Evolutionary conservation across 2,888 invertebrate species (phyloP).

Genomic region (Leptopilina drosophilae): DNA sequence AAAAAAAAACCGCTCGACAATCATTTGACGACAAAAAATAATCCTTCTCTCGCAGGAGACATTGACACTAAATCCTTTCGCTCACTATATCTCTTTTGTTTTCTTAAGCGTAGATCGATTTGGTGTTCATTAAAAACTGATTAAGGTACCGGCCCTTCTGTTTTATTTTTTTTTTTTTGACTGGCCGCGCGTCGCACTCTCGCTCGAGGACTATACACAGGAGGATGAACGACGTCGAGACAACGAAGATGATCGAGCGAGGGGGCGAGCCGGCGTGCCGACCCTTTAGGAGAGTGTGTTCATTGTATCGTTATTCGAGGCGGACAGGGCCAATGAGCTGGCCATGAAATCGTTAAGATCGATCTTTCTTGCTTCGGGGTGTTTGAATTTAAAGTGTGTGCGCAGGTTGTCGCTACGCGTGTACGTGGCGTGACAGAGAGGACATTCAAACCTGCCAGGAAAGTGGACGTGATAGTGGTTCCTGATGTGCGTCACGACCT

Average conservation of each 20-base stretch:
- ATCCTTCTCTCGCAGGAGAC: no score
- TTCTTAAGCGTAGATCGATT: slow-evolving; percentile 64
- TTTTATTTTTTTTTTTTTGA: neutral
- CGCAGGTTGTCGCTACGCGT: slow-evolving; percentile 95
- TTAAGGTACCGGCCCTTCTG: slow-evolving; percentile 33
- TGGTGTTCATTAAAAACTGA: slow-evolving; percentile 64
- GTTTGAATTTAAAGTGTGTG: slow-evolving; percentile 95
- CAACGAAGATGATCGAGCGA: slow-evolving; percentile 44
- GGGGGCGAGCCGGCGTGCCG: slow-evolving; percentile 56
- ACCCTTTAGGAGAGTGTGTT: slow-evolving; percentile 80
- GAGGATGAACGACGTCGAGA: slow-evolving; percentile 41
- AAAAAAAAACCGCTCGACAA: no score
- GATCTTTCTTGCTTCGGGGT: slow-evolving; percentile 93
- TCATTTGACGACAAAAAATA: no score
- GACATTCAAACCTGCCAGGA: slow-evolving; percentile 94
- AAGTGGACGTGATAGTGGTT: slow-evolving; percentile 97
- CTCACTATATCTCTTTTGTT: slow-evolving; percentile 46
- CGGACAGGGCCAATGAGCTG: slow-evolving; percentile 79
- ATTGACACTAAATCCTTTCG: slow-evolving; percentile 17
- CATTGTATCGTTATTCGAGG: slow-evolving; percentile 77
- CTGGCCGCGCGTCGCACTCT: slow-evolving; percentile 41
- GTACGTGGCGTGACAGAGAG: slow-evolving; percentile 93
- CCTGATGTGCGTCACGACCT: slow-evolving; percentile 95
- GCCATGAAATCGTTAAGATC: slow-evolving; percentile 82
- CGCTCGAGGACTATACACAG: slow-evolving; percentile 33